Evolutionary conservation across 2,888 invertebrate genomes (phyloP).

Genomic region (Koerneria pararmatus): DNA sequence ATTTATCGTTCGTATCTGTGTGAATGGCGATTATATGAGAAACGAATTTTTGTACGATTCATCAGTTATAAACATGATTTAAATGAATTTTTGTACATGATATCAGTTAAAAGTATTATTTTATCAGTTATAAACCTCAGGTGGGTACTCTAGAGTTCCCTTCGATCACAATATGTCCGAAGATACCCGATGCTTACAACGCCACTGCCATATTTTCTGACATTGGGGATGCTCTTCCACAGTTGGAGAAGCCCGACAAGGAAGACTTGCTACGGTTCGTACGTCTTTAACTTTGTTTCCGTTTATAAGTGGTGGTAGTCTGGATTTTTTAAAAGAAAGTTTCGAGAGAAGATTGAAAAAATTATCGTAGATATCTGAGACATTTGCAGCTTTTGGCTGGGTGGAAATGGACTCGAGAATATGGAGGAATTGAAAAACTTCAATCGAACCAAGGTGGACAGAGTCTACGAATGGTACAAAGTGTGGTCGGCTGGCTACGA

Average conservation of each 20-base stretch:
- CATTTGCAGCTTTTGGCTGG: slow-evolving; percentile 41
- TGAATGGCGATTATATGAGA: too few relatives aligned
- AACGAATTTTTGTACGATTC: too few relatives aligned
- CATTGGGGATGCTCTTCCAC: slow-evolving; percentile 37
- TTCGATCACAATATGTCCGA: slow-evolving; percentile 53
- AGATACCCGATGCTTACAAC: slow-evolving; percentile 50
- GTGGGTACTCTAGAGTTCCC: slow-evolving; percentile 47
- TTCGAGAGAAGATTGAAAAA: background rate
- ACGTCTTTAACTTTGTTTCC: background rate
- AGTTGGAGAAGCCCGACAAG: slow-evolving; percentile 31
- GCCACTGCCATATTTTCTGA: slow-evolving; percentile 35
- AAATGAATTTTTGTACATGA: too few relatives aligned
- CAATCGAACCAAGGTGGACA: slow-evolving; percentile 46
- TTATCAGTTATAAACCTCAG: slow-evolving; percentile 29
- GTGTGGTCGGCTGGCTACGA: slow-evolving; percentile 47
- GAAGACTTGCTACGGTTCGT: slow-evolving; percentile 41
- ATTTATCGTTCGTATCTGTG: too few relatives aligned
- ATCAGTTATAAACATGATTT: too few relatives aligned
- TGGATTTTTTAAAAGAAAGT: too few relatives aligned
- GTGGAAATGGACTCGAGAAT: slow-evolving; percentile 52
- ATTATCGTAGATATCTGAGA: background rate
- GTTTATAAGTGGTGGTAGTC: background rate
- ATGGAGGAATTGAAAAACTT: slow-evolving; percentile 45
- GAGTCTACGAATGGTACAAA: slow-evolving; percentile 40
- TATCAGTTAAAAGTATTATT: too few relatives aligned